Percentiles rank a stretch among this genome's conserved stretches.
These are phyloP conservation scores for Tetragonula clypearis DNA, from an alignment of 1,140 invertebrate species.

Conservation along the genomic window DNA sequence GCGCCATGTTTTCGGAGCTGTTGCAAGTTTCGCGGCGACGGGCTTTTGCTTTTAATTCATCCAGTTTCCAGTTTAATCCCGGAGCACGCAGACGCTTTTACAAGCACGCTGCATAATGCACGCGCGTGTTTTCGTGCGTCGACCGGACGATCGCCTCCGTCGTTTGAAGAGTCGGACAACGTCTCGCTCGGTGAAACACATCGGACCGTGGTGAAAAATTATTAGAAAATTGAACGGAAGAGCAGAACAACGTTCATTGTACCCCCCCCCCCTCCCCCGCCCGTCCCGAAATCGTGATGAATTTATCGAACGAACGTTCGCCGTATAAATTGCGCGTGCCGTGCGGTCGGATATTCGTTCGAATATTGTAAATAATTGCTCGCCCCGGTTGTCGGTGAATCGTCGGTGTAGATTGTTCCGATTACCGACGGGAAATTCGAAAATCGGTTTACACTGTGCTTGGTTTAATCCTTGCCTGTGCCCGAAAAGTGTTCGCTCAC, in stretches of 20 bases:
- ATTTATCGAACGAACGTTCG: background rate
- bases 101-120: background rate
- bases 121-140: background rate
- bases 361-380: background rate
- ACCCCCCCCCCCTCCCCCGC: too few relatives aligned
- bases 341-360: background rate
- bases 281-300: background rate
- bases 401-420: background rate
- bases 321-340: background rate
- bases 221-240: background rate
- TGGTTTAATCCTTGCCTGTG: too few relatives aligned
- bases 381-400: too few relatives aligned
- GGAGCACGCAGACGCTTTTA: background rate
- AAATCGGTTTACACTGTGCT: background rate
- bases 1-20: background rate
- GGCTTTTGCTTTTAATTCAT: conserved; percentile 21
- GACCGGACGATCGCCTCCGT: background rate
- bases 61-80: conserved; percentile 18
- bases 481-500: too few relatives aligned
- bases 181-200: background rate
- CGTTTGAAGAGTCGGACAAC: background rate
- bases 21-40: background rate
- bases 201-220: background rate
- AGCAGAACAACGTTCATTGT: background rate
- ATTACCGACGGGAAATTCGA: background rate